phyloP scores from a whole-genome alignment of 2,888 invertebrate genomes.

The Trichacis sp. region DNA sequence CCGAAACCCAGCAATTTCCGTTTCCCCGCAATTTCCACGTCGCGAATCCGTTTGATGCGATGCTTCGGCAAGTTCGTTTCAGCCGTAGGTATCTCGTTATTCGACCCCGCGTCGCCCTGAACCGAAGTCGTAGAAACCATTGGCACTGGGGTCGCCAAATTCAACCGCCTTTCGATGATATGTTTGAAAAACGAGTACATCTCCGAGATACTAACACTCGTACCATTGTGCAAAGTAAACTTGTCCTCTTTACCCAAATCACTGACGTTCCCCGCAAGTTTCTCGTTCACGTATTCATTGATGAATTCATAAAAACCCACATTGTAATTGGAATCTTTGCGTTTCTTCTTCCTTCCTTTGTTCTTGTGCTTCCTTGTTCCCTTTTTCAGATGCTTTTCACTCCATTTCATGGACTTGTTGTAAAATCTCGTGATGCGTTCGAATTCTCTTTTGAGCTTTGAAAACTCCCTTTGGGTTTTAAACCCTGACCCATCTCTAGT shows the following conservation, averaged over 20 bases:
- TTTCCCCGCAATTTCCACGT: slow-evolving; percentile 51
- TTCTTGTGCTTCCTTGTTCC: slow-evolving; percentile 53
- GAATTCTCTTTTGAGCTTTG: slow-evolving; percentile 63
- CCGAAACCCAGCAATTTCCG: slow-evolving; percentile 57
- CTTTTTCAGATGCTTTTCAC: slow-evolving; percentile 60
- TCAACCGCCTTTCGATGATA: slow-evolving; percentile 67
- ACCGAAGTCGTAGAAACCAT: slow-evolving; percentile 28
- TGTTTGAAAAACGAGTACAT: slow-evolving; percentile 68
- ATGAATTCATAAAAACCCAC: slow-evolving; percentile 66
- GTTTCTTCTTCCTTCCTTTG: slow-evolving; percentile 54
- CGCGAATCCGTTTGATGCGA: slow-evolving; percentile 63
- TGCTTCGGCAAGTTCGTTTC: slow-evolving; percentile 58
- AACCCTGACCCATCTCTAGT: slow-evolving; percentile 56
- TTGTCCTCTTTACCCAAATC: slow-evolving; percentile 58
- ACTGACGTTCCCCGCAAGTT: slow-evolving; percentile 58
- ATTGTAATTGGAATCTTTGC: slow-evolving; percentile 58
- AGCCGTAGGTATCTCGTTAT: slow-evolving; percentile 62
- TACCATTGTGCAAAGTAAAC: slow-evolving; percentile 60
- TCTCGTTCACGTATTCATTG: slow-evolving; percentile 63
- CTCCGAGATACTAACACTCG: slow-evolving; percentile 62
- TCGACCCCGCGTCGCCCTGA: slow-evolving; percentile 46
- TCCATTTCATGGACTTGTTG: slow-evolving; percentile 64
- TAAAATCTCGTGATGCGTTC: slow-evolving; percentile 65
- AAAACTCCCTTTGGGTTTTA: slow-evolving; percentile 61
- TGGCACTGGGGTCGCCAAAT: slow-evolving; percentile 40